Percentiles rank a stretch among this genome's conserved stretches.
phyloP scores from a whole-genome alignment of 1,140 invertebrate species.

The Elymnias hypermnestra region DNA sequence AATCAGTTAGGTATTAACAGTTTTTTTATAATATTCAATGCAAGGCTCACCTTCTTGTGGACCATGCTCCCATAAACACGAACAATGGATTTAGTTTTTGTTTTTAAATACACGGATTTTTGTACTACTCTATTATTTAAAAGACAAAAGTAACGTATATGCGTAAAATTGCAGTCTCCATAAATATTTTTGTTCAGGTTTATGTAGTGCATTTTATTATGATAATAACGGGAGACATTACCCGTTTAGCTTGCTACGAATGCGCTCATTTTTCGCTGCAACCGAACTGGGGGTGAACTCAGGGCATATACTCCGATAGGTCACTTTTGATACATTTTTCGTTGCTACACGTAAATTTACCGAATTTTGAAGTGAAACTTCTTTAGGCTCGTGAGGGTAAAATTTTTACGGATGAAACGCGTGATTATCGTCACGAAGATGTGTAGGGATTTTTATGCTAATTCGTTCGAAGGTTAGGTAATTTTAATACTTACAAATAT shows the following conservation, averaged over 20 bases:
- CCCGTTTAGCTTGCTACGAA: slow-evolving; percentile 60
- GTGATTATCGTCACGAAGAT: too few species aligned
- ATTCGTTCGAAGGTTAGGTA: too few species aligned
- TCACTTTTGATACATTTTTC: slow-evolving; percentile 32
- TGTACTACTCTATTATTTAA: slow-evolving; percentile 27
- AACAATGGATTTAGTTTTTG: slow-evolving; percentile 26
- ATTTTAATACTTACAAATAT: too few species aligned
- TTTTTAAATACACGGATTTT: slow-evolving; percentile 26
- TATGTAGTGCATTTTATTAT: slow-evolving; percentile 60
- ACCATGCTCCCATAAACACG: slow-evolving; percentile 14
- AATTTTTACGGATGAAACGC: too few species aligned
- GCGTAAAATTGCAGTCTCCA: slow-evolving; percentile 33
- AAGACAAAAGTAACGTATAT: slow-evolving; percentile 38
- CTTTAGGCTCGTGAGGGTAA: too few species aligned
- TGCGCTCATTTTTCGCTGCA: slow-evolving; percentile 64
- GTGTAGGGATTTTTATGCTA: too few species aligned
- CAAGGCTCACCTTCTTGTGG: slow-evolving; percentile 15
- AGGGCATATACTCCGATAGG: slow-evolving; percentile 32
- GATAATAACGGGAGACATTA: slow-evolving; percentile 67
- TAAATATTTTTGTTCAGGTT: slow-evolving; percentile 32
- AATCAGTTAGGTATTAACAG: slow-evolving; percentile 17
- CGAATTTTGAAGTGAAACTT: too few species aligned
- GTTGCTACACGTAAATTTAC: too few species aligned
- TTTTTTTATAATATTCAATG: slow-evolving; percentile 36
- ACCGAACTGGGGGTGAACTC: slow-evolving; percentile 40